Evolutionary conservation across 2,888 invertebrate species (phyloP), one percentile per base, ranked within the genome.

Genomic region (Minunthozetes semirufus): DNA sequence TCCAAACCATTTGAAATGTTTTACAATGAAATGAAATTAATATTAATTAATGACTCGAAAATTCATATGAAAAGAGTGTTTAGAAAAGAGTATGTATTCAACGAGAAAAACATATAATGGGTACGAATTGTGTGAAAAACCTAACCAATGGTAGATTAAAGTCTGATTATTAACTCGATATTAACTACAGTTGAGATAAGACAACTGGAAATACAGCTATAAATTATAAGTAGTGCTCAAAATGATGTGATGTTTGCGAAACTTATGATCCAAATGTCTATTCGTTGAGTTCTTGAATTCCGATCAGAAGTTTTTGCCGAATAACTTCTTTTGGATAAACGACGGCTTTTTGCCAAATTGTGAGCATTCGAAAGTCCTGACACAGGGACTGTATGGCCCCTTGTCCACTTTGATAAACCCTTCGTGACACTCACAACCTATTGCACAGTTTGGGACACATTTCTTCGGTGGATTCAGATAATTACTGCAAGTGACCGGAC

Each of bases 401-500:
- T 77, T 75, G 11, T 42, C 15, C n/a, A 74, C 72, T 42, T 73
- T 75, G 9, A 76, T 74, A 48, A 61, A 78, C n/a, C 78, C 78
- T n/a, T 77, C 11, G 11, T 73, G 27, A 48, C 78, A 78, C n/a
- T 76, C 70, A 53, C 78, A 78, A 53, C 78, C 78, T 0, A 74
- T 50, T 0, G 61, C 50, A 72, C 78, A 78, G 48, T 74, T 76
- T 0, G 50, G 15, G 0, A 68, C 68, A 75, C 78, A 78, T 13
- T 74, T 19, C 19, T 68, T 42, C 1, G 77, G 77, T 13, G 77
- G 76, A 50, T 75, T 72, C n/a, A 74, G 19, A 22, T 73, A 74
- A 76, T 78, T 78, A 33, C 70, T 70, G 42, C 77, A 78, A 3
- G 78, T 78, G 19, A 76, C 15, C 22, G 78, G 78, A 75, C 74